Conservation (phyloP, 2,113 vertebrate genomes). For the Rhabdomys dilectus region DNA sequence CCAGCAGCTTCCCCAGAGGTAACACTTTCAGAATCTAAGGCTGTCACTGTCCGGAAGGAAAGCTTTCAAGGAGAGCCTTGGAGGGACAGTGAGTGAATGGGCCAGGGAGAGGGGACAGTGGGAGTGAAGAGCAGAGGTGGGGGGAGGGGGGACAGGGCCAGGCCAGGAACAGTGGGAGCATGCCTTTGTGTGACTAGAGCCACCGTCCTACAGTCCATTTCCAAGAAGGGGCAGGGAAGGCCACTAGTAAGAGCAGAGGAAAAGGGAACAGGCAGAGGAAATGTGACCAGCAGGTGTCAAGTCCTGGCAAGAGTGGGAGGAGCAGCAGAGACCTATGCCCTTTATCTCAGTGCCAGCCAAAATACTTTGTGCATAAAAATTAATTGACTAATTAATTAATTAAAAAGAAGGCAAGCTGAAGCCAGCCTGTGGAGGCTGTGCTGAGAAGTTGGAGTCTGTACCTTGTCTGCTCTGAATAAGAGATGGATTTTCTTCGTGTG, state of each 20-base stretch:
- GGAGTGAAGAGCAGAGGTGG: background rate
- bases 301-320: accelerated
- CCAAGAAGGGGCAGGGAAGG: background rate
- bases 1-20: background rate
- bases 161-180: background rate
- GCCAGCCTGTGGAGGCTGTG: background rate
- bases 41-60: background rate
- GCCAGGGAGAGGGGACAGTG: background rate
- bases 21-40: background rate
- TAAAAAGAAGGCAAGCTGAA: background rate
- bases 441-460: background rate
- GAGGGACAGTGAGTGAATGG: background rate
- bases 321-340: background rate
- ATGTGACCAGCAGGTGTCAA: background rate
- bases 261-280: background rate
- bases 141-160: background rate
- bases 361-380: accelerated
- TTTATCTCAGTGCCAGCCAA: accelerated
- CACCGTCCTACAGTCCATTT: background rate
- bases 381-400: background rate
- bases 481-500: too few relatives aligned
- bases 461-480: background rate
- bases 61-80: background rate
- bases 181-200: background rate
- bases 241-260: too few relatives aligned